Evolutionary conservation across 2,888 invertebrate genomes (phyloP), one percentile per base, ranked within the genome.

Genomic region (Uropetala carovei): DNA sequence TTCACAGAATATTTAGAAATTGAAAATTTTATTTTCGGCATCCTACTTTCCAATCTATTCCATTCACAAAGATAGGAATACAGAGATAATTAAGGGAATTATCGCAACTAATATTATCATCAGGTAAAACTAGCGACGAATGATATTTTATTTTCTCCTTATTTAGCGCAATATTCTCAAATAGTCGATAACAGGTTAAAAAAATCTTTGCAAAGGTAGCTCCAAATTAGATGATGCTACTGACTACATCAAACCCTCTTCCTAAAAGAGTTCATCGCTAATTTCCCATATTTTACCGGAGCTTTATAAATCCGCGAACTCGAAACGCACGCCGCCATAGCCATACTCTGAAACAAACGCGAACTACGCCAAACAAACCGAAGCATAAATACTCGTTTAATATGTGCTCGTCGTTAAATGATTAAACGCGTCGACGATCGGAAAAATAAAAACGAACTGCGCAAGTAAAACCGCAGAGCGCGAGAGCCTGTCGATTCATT

Each of bases 331-430:
- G n/a, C 11, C 68, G 68, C 5, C 5, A 22, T 22, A 11, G 68
- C 22, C 22, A 75, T 13, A 22, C 75, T 43, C n/a, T 13, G 27
- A 75, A 75, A 75, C 75, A 75, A 75, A 75, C 13, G 22, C 75
- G 75, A 22, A 22, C 64, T 68, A 22, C 75, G 13, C 75, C 27
- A 75, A 75, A 75, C 75, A 75, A 75, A 75, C 27, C 75, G 75
- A 75, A 75, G 75, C 75, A 27, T 75, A 75, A 75, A 75, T 75
- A 75, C 27, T 27, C 75, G 75, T 75, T 75, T 75, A 75, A 75
- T 75, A 75, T 75, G 22, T 27, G 22, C 75, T 18, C 27, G 22
- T 75, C 75, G 18, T 75, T 75, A 75, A 75, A 75, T 75, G 75
- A 75, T 75, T 75, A 75, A 75, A 75, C 75, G 75, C 27, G 75